Evolutionary conservation across 2,113 vertebrate genomes (phyloP), one percentile per base, ranked within the genome.

Genomic region (Pluvianellus socialis): DNA sequence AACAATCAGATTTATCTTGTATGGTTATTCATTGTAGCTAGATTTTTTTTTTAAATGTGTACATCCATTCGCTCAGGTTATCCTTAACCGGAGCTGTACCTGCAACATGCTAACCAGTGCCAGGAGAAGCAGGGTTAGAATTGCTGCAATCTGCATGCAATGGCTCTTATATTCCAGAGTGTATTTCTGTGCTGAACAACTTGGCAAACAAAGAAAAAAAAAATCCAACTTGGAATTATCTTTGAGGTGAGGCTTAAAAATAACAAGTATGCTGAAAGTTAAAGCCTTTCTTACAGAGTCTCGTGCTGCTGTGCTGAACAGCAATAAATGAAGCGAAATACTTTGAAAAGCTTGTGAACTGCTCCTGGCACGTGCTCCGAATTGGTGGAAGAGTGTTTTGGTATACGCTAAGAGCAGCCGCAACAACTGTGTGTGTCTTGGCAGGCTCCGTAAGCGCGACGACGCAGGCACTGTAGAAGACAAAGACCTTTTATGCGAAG

Each of bases 131-230:
- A 9, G 38, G 26, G 8, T 8, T 3, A 14, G 18, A 38, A 38
- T 12, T 63, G 70, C 49, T 38, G 66, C 55, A 0, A 4, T 19
- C 35, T n/a, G 7, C 14, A 0, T 2, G 17, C 30, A 1, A 3
- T 7, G 17, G 15, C 35, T 49, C 4, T 24, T 47, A 2, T 2
- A 8, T 6, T 28, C 10, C 7, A 10, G 45, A 2, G 2, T 4
- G 1, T 9, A 0, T 30, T 44, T 92, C 33, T 49, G 32, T 47
- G 23, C 21, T 8, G 21, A 81, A 3, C 14, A 56, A 15, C 40
- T 20, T 0, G 0, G 30, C 11, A 14, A 81, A 15, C 38, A 71
- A 32, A 79, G 32, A 44, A 28, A 32, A 13, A 50, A 22, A 23
- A 24, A 44, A 44, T 5, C 28, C 35, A 12, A 3, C 13, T 49